Base-by-base conservation (phyloP, 2,113 vertebrate species). In the Rhizomys pruinosus region DNA sequence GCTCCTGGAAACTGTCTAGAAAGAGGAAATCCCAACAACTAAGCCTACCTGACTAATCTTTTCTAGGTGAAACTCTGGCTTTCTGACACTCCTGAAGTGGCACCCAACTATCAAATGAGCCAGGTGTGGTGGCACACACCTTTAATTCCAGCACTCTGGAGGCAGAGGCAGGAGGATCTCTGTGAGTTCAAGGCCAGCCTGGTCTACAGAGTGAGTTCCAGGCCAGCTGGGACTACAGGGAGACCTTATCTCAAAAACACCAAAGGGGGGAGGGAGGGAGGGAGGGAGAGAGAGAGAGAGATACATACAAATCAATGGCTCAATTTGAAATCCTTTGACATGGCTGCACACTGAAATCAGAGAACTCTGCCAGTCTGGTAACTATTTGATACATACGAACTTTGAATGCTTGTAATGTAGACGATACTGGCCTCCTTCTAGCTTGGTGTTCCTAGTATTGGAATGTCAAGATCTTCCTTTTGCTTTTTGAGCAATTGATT, bases 1-100 rank as follows among this genome's bases (percentile, higher is more conserved):
- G 15, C 19, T 84, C 66, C 64, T 61, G 9, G 19, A 79, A 88
- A 92, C 55, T 55, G 17, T 71, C 59, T 47, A 20, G 63, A 90
- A 73, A 55, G 23, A n/a, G 55, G 57, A 39, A 63, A 69, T 79
- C 44, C 80, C 92, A 44, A 76, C 91, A 86, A 32, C 64, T 42
- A 39, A 91, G 59, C 64, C 61, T 82, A 27, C 52, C 71, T 55
- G 25, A 71, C 17, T 80, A 44, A 91, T 0, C 61, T 63, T 72
- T 77, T 34, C 63, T 72, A 72, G 57, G 72, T 47, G 64, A 85
- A 93, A 87, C 80, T 73, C 42, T 79, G 78, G 61, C 64, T 34
- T 95, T 94, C 47, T 82, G 69, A 92, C 94, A 78, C 25, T 15
- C 66, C 12, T 82, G 64, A 81, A 92, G 29, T 20, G 64, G 55